Evolutionary conservation across 2,797 vertebrate species (phyloP).

Genomic region (Synaphobranchus kaupii): DNA sequence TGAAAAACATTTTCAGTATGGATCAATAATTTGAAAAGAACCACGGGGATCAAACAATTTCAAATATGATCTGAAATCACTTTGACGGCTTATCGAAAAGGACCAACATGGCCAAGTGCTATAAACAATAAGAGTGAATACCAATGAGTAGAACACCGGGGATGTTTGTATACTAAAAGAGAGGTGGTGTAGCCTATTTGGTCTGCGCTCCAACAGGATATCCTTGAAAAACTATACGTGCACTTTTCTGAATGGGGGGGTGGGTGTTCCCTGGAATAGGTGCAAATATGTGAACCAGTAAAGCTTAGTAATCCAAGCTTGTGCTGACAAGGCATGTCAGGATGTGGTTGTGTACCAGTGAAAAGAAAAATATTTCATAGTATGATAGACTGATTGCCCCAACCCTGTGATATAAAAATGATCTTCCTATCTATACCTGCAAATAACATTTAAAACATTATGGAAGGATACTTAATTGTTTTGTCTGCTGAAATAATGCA

Average conservation of each 20-base stretch:
- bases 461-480: not conserved
- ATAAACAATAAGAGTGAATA: not conserved
- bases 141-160: not conserved
- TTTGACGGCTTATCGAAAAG: not conserved
- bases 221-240: slow-evolving; percentile 1
- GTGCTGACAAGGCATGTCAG: slow-evolving; percentile 5
- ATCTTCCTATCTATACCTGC: not conserved
- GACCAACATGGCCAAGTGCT: not conserved
- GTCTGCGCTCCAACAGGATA: not conserved
- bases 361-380: not conserved
- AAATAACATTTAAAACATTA: not conserved
- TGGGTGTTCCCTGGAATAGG: not conserved
- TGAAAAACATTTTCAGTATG: not conserved
- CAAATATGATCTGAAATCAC: not conserved
- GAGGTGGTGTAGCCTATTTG: not conserved
- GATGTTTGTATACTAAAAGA: not conserved
- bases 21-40: not conserved
- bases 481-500: not conserved
- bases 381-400: not conserved
- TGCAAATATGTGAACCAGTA: slow-evolving; percentile 19
- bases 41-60: not conserved
- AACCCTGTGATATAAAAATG: not conserved
- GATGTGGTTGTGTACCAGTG: not conserved
- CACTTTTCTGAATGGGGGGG: not conserved
- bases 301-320: slow-evolving; percentile 17